Evolutionary conservation across 2,888 invertebrate genomes (phyloP), one percentile per base, ranked within the genome.

Genomic region (Priocnemis perturbator): DNA sequence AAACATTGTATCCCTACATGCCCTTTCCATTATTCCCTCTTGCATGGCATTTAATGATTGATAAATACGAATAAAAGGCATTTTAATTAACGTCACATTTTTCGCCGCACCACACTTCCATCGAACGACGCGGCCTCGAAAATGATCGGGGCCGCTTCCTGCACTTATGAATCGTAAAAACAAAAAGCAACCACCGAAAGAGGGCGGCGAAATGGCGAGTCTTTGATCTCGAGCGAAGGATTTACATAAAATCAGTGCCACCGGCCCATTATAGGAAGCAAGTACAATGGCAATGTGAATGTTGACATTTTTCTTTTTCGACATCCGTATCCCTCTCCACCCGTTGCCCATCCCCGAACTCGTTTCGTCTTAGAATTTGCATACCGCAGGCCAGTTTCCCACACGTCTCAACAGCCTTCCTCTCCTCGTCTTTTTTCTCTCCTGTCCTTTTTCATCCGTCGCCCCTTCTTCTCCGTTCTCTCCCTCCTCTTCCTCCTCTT

Each of bases 161-260:
- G 14, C 37, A 37, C 37, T 37, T 37, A 37, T 37, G 37, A 37
- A 37, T 37, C 37, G 11, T 11, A 37, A 37, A 37, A 11, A 37
- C 37, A 37, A 37, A 11, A 37, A 37, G 37, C 37, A 9, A 37
- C 11, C 37, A 11, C 37, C 37, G 50, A 44, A 56, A 23, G 37
- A 62, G 19, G 50, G 48, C 23, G 21, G 66, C 26, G 37, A 48
- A 62, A 70, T 68, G 61, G 69, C 68, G 68, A 74, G 67, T 79
- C 76, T 79, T 78, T 76, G 75, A 81, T 81, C 73, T 59, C 64
- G 57, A 26, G 67, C 37, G 53, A 58, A 53, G 76, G 74, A 84
- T 85, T 85, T 81, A 79, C 83, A 85, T 83, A 83, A 81, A 82
- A 83, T 84, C 75, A 74, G 80, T 79, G 78, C 81, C 79, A 79